A percentile compares a stretch with the other conserved stretches of the same genome.
Evolutionary conservation across 2,797 vertebrate species (phyloP).

Genomic region (Falco peregrinus): DNA sequence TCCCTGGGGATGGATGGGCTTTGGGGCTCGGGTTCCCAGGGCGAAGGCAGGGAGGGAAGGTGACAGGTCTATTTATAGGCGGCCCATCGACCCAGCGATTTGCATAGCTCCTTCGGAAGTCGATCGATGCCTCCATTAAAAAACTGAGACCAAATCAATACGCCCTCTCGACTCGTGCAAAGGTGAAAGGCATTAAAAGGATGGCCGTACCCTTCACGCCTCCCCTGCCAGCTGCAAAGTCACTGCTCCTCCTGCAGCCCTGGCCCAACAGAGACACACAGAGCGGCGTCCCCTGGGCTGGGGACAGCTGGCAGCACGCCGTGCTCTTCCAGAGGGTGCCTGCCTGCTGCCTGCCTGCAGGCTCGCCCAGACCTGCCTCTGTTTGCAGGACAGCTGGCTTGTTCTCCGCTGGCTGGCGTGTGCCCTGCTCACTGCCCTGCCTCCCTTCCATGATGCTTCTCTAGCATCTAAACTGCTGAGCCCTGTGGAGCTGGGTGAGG

Average conservation of each 20-base stretch:
- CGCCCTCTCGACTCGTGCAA: slow-evolving; percentile 61
- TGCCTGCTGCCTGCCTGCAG: neutral
- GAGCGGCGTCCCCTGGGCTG: neutral
- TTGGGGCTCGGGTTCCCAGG: slow-evolving; percentile 26
- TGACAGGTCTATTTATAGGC: slow-evolving; percentile 72
- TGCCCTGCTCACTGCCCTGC: neutral
- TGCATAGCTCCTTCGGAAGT: slow-evolving; percentile 73
- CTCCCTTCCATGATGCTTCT: neutral
- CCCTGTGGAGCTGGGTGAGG: accelerated
- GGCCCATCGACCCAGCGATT: slow-evolving; percentile 58
- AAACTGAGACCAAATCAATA: slow-evolving; percentile 79
- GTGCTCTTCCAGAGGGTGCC: neutral
- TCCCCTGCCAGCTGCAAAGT: slow-evolving; percentile 81
- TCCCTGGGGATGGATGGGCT: slow-evolving; percentile 25
- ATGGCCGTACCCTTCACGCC: slow-evolving; percentile 51
- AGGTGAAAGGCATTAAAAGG: slow-evolving; percentile 74
- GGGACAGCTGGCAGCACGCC: neutral
- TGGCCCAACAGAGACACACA: accelerated
- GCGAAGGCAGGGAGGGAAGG: slow-evolving; percentile 52
- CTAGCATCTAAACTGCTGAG: neutral
- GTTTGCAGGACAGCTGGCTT: neutral
- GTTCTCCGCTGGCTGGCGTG: accelerated
- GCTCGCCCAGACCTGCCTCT: neutral
- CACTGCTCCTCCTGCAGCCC: slow-evolving; percentile 68
- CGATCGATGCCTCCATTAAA: slow-evolving; percentile 77